A percentile compares a stretch with the other conserved stretches of the same genome.
Evolutionary conservation across 2,888 invertebrate genomes (phyloP).

Genomic region (Eristalinus sepulchralis): DNA sequence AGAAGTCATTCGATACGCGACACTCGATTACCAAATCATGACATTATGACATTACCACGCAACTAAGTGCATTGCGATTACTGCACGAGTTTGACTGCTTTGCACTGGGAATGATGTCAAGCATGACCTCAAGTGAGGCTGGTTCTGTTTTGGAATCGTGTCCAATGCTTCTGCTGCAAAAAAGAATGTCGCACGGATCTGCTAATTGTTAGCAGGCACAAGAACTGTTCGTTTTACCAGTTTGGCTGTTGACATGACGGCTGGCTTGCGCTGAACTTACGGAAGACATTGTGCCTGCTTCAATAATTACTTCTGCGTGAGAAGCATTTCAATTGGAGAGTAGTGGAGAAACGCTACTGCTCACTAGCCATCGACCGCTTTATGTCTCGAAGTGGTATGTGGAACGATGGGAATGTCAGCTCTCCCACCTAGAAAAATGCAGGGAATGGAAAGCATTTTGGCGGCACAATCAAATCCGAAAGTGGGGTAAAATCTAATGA

Average conservation of each 20-base stretch:
- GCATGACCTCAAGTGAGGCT: neutral
- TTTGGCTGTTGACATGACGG: neutral
- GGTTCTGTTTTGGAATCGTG: constrained; percentile 1
- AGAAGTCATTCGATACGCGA: constrained; percentile 19
- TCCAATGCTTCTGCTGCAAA: neutral
- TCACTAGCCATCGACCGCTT: constrained; percentile 6
- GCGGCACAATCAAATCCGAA: neutral
- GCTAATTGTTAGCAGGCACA: constrained; percentile 34
- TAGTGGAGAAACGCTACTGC: neutral
- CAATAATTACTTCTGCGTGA: constrained; percentile 48
- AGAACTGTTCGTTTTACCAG: constrained; percentile 18
- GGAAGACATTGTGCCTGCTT: neutral
- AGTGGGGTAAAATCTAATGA: neutral
- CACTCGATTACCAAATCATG: constrained; percentile 7
- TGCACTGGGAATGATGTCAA: constrained; percentile 15
- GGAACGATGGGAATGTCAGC: constrained; percentile 22
- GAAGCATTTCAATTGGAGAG: constrained; percentile 28
- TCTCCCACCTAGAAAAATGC: neutral
- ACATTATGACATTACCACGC: constrained; percentile 11
- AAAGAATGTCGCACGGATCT: constrained; percentile 33
- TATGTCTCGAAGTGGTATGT: constrained; percentile 2
- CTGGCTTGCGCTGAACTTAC: neutral
- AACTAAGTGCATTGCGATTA: constrained; percentile 12
- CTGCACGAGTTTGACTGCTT: neutral
- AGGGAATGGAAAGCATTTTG: neutral